Evolutionary conservation across 2,888 invertebrate genomes (phyloP), one percentile per base, ranked within the genome.

Genomic region (Tethea ocularis): DNA sequence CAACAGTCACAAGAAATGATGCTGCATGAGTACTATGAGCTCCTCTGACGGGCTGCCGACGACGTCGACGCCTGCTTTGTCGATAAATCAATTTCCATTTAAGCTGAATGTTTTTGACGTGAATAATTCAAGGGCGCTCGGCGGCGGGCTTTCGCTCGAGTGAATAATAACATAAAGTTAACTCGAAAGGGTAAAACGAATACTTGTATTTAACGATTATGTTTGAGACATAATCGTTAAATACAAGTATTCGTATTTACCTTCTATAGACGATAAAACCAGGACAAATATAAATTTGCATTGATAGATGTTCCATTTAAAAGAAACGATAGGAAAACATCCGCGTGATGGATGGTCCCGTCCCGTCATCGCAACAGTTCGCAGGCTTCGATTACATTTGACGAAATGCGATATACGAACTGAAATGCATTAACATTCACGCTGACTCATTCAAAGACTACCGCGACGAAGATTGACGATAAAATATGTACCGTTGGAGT

Each of bases 401-500:
- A 85, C 85, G 90, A 87, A 89, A 88, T 79, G 78, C 84, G 90
- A 90, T 92, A 91, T 81, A 86, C 74, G 73, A 75, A 80, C 75
- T 75, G 75, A 78, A 87, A 90, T 89, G 89, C 89, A 91, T 91
- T 91, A 89, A 80, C 84, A 87, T 87, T 88, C 79, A 75, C 63
- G 88, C 86, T 86, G 86, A 88, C 75, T 90, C 90, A 91, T 80
- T 66, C 68, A 69, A 62, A 72, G 71, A 74, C 67, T 69, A 72
- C 72, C 74, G 69, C 68, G 70, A 68, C 62, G 59, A 59, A 66
- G 74, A 79, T 69, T 64, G 69, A 58, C 75, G 74, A 74, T 78
- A 77, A 78, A 76, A 72, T 74, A 73, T 73, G 74, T 77, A 72
- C 68, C 58, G 67, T 61, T 61, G 67, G 68, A 66, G 64, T 75